phyloP scores from a whole-genome alignment of 2,888 invertebrate species.

The Ferdinandea cuprea region DNA sequence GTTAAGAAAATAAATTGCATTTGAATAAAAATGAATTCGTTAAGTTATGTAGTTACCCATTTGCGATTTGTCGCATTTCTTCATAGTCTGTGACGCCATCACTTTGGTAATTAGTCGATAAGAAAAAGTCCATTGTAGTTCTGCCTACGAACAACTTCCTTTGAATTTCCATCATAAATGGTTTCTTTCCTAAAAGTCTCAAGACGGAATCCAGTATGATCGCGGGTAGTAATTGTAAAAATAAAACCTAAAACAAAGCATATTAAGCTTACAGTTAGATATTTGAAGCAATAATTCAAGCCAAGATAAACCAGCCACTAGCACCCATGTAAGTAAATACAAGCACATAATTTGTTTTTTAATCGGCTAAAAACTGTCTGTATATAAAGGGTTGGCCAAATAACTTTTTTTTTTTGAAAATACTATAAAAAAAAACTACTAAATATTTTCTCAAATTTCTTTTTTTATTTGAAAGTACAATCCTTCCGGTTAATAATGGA shows the following conservation, averaged over 20 bases:
- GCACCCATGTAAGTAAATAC: too few species aligned
- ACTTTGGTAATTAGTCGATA: constrained; percentile 77
- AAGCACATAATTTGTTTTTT: too few species aligned
- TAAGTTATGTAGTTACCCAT: constrained; percentile 71
- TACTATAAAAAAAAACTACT: too few species aligned
- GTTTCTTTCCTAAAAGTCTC: constrained; percentile 74
- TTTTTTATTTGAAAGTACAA: too few species aligned
- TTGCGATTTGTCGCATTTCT: constrained; percentile 28
- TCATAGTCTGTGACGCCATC: constrained; percentile 76
- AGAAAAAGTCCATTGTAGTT: constrained; percentile 78
- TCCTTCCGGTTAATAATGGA: too few species aligned
- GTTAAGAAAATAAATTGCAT: background rate
- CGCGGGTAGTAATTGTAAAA: constrained; percentile 78
- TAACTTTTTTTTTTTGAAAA: too few species aligned
- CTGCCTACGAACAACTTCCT: constrained; percentile 76
- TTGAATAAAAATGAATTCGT: too few species aligned
- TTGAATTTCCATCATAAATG: constrained; percentile 76
- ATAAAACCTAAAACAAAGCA: constrained; percentile 65
- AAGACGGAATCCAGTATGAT: constrained; percentile 76
- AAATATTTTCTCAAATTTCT: too few species aligned
- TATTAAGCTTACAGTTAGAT: background rate
- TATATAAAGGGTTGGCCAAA: too few species aligned
- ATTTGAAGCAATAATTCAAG: too few species aligned
- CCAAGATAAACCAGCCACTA: too few species aligned
- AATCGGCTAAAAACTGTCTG: background rate